These are phyloP conservation scores for Zoanthus gigantus DNA, from an alignment of 92 coral and sea anemone species.

Conservation along the genomic window DNA sequence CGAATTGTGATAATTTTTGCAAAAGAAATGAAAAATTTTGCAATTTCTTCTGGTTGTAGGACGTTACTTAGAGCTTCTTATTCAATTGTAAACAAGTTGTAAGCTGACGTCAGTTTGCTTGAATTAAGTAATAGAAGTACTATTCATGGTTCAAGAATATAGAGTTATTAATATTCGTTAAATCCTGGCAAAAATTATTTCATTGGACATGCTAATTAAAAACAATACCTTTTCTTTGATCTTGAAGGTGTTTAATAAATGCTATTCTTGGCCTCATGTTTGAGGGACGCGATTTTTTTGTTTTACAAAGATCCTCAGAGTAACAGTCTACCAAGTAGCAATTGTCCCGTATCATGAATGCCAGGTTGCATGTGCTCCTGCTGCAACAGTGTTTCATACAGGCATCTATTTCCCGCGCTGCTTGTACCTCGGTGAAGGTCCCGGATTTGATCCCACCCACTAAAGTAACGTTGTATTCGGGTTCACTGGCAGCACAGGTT, in stretches of 20 bases:
- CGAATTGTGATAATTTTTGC: too few species aligned
- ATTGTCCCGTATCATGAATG: constrained; percentile 94
- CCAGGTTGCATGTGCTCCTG: constrained; percentile 82
- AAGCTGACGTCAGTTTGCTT: too few species aligned
- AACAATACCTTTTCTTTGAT: constrained; percentile 41
- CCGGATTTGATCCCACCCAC: constrained; percentile 89
- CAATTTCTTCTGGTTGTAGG: too few species aligned
- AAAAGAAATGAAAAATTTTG: too few species aligned
- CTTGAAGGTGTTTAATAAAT: constrained; percentile 68
- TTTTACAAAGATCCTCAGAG: constrained; percentile 72
- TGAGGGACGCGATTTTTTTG: constrained; percentile 85
- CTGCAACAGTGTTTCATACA: constrained; percentile 93
- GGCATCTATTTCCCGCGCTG: constrained; percentile 76
- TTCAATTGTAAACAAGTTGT: too few species aligned
- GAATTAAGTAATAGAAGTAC: too few species aligned
- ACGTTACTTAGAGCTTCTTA: too few species aligned
- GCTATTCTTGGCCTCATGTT: constrained; percentile 84
- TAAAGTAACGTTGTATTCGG: constrained; percentile 86
- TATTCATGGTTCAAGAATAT: too few species aligned
- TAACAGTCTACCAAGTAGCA: constrained; percentile 90
- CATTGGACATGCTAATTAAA: too few species aligned
- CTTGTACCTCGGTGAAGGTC: constrained; percentile 78
- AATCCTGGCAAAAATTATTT: too few species aligned
- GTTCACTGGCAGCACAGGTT: constrained; percentile 81
- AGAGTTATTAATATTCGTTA: too few species aligned